Evolutionary conservation across 2,797 vertebrate genomes (phyloP).

Genomic region (Gadopsis bispinosus): DNA sequence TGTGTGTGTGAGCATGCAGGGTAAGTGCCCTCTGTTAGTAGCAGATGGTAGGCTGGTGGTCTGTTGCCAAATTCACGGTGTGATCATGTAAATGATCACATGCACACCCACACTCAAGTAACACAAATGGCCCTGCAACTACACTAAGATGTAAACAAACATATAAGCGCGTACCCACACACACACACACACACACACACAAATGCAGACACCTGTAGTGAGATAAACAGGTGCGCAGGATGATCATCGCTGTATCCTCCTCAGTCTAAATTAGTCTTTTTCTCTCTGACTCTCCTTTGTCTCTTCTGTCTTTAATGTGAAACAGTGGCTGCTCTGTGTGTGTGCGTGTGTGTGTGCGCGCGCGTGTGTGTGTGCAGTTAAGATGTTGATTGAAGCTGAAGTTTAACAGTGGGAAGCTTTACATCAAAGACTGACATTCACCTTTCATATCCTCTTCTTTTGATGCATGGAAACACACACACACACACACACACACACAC

Average conservation of each 20-base stretch:
- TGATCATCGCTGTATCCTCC: neutral
- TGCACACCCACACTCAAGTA: slow-evolving; percentile 56
- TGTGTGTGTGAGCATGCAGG: slow-evolving; percentile 21
- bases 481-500: slow-evolving; percentile 26
- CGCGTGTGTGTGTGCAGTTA: slow-evolving; percentile 36
- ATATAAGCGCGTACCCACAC: neutral
- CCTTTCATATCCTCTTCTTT: slow-evolving; percentile 77
- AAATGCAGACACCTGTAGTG: slow-evolving; percentile 36
- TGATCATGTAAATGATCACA: slow-evolving; percentile 79
- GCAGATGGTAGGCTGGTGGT: slow-evolving; percentile 76
- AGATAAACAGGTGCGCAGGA: slow-evolving; percentile 51
- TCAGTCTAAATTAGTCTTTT: slow-evolving; percentile 30
- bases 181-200: slow-evolving; percentile 3
- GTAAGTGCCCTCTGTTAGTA: slow-evolving; percentile 43
- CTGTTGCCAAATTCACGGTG: slow-evolving; percentile 73
- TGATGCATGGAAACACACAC: slow-evolving; percentile 63
- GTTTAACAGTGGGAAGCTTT: slow-evolving; percentile 80
- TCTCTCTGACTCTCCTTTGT: slow-evolving; percentile 23
- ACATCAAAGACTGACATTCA: slow-evolving; percentile 82
- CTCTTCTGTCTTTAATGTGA: slow-evolving; percentile 50
- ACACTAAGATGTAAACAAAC: slow-evolving; percentile 51
- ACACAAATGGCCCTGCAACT: slow-evolving; percentile 55
- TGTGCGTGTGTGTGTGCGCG: slow-evolving; percentile 26
- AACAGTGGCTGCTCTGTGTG: slow-evolving; percentile 42
- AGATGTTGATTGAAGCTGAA: slow-evolving; percentile 80